These are phyloP conservation scores for Stylophora pistillata DNA, from an alignment of 64 coral and sea anemone genomes.

Conservation along the genomic window DNA sequence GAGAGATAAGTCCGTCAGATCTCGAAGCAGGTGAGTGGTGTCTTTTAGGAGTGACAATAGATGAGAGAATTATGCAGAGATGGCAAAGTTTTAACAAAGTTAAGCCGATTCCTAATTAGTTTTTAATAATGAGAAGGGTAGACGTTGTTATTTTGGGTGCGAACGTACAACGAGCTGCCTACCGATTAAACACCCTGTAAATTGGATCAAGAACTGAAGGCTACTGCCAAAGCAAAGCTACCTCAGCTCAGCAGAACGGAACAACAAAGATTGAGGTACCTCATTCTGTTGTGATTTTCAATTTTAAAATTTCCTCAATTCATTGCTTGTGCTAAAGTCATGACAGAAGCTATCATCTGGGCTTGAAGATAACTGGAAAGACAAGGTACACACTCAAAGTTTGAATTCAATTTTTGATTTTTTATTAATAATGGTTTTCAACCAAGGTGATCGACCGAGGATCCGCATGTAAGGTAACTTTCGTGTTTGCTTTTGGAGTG, in stretches of 20 bases:
- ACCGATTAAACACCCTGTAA: background rate
- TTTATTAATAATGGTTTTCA: background rate
- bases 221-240: background rate
- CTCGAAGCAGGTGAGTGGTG: constrained; percentile 80
- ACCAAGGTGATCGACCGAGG: background rate
- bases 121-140: background rate
- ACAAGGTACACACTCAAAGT: constrained; percentile 15
- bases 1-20: constrained; percentile 92
- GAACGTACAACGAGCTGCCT: background rate
- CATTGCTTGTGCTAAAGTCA: constrained; percentile 6
- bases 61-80: background rate
- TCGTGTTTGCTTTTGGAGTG: background rate
- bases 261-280: constrained; percentile 29
- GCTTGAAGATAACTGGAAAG: constrained; percentile 1
- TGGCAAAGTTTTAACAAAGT: background rate
- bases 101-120: background rate
- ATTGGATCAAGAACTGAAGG: background rate
- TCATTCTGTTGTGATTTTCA: constrained; percentile 32
- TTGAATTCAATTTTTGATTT: background rate
- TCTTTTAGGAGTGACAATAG: background rate
- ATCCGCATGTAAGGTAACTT: constrained; percentile 9
- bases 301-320: constrained; percentile 18
- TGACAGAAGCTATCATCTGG: background rate
- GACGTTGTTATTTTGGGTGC: background rate
- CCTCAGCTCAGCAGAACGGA: constrained; percentile 13